Conservation (phyloP, 2,797 vertebrate genomes). For the Dromococcyx pavoninus region DNA sequence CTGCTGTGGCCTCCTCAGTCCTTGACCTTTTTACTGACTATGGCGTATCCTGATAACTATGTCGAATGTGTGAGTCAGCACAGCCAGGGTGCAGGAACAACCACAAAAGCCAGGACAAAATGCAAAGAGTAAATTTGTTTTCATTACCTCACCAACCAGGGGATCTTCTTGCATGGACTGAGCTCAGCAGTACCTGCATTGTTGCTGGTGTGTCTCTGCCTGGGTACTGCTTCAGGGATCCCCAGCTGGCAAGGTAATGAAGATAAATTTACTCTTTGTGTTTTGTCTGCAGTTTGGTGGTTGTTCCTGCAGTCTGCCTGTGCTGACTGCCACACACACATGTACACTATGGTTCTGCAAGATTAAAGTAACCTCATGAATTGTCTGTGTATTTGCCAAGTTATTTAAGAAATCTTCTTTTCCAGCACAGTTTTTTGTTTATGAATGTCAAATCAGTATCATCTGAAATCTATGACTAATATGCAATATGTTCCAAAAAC, state of each 20-base stretch:
- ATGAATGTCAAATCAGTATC: neutral
- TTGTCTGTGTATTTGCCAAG: neutral
- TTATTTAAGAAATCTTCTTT: neutral
- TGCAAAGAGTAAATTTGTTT: neutral
- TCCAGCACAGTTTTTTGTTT: neutral
- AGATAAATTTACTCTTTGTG: too few relatives aligned
- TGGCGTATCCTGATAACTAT: neutral
- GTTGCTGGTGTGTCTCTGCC: neutral
- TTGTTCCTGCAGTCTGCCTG: neutral
- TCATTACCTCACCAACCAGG: accelerated
- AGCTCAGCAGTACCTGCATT: neutral
- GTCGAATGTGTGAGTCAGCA: neutral
- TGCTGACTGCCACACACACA: accelerated
- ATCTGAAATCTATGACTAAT: neutral
- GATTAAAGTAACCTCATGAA: neutral
- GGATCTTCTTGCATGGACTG: neutral
- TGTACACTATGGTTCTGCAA: accelerated
- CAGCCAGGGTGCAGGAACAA: neutral
- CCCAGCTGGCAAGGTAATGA: too few relatives aligned
- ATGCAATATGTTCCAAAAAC: neutral
- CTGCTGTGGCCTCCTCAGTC: accelerated
- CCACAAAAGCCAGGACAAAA: neutral
- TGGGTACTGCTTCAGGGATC: too few relatives aligned
- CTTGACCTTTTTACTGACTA: neutral
- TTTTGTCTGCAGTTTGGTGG: too few relatives aligned